Evolutionary conservation across 2,888 invertebrate genomes (phyloP).

Genomic region (Crematogaster levior): DNA sequence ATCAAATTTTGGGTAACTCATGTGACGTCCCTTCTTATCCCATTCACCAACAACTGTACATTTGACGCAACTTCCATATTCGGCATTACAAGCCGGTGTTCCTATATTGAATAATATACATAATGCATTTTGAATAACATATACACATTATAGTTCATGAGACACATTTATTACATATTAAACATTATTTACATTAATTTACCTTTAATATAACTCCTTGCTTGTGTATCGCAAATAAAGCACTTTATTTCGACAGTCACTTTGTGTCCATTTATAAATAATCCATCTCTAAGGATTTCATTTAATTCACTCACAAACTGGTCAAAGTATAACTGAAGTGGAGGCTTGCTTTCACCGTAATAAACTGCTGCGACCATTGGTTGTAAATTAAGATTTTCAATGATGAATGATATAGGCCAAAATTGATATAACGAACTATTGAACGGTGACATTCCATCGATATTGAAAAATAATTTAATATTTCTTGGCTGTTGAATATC

Average conservation of each 20-base stretch:
- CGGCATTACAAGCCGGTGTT: conserved; percentile 16
- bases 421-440: conserved; percentile 7
- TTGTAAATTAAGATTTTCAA: neutral
- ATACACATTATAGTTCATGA: too few relatives aligned
- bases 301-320: conserved; percentile 12
- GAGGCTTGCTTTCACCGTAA: conserved; percentile 16
- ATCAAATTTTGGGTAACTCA: conserved; percentile 25
- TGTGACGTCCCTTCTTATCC: conserved; percentile 10
- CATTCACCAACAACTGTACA: conserved; percentile 18
- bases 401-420: conserved; percentile 2
- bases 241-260: neutral
- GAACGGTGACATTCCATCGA: conserved; percentile 16
- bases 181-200: neutral
- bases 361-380: neutral
- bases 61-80: conserved; percentile 23
- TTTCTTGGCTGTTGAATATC: conserved; percentile 4
- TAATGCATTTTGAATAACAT: too few relatives aligned
- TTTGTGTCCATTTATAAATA: neutral
- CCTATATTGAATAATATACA: too few relatives aligned
- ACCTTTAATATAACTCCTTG: conserved; percentile 19
- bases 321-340: neutral
- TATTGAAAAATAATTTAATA: conserved; percentile 20
- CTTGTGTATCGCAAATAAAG: conserved; percentile 25
- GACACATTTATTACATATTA: neutral
- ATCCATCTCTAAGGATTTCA: neutral